A percentile compares a stretch with the other conserved stretches of the same genome.
phyloP scores from a whole-genome alignment of 2,888 invertebrate genomes.

The Dryocosmus kuriphilus region DNA sequence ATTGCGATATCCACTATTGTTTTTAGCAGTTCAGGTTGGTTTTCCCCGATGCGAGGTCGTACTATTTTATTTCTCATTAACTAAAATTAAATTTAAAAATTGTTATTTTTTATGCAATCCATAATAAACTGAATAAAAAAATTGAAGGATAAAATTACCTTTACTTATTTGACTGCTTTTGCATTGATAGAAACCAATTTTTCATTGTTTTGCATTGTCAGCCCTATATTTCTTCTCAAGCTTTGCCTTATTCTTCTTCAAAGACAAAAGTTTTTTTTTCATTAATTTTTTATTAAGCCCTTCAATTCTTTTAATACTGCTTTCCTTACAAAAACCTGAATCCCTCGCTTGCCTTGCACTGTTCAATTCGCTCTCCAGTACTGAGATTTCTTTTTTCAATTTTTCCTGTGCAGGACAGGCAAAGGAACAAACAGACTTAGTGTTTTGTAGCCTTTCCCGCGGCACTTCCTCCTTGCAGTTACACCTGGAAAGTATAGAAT shows the following conservation, averaged over 20 bases:
- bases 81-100: neutral
- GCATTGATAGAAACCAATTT: conserved; percentile 23
- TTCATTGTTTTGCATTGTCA: conserved; percentile 3
- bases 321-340: conserved; percentile 22
- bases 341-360: conserved; percentile 11
- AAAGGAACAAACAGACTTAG: neutral
- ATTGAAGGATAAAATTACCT: neutral
- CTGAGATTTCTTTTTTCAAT: conserved; percentile 20
- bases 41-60: conserved; percentile 53
- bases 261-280: conserved; percentile 7
- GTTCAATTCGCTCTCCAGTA: conserved; percentile 37
- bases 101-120: neutral
- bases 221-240: conserved; percentile 16
- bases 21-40: conserved; percentile 63
- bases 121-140: neutral
- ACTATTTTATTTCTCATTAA: neutral
- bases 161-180: conserved; percentile 19
- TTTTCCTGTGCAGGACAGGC: conserved; percentile 36
- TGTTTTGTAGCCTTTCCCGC: neutral
- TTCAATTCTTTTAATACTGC: conserved; percentile 35
- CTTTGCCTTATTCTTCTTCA: conserved; percentile 9
- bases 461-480: neutral
- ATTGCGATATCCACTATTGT: conserved; percentile 64
- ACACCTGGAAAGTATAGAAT: neutral
- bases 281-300: neutral